Conservation (phyloP, 2,113 vertebrate genomes). For the Spermophilus dauricus region DNA sequence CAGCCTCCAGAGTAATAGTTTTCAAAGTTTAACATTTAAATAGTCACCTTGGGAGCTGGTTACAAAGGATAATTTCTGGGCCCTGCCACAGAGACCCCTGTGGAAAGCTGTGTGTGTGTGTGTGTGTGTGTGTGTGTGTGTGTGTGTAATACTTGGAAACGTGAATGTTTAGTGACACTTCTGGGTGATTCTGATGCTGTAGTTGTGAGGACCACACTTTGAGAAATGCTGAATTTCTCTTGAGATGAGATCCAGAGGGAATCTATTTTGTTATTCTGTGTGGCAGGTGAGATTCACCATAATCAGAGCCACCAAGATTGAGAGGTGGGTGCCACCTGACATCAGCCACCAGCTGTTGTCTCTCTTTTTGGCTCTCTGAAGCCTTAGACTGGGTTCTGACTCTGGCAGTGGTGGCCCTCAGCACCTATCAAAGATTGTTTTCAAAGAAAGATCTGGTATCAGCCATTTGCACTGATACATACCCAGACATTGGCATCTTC, state of each 20-base stretch:
- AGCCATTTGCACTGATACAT: neutral
- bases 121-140: neutral
- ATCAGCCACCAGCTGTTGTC: neutral
- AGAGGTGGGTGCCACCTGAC: neutral
- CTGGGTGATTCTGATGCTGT: neutral
- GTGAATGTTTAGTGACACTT: neutral
- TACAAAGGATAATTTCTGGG: neutral
- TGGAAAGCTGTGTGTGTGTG: neutral
- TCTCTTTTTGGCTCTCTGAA: neutral
- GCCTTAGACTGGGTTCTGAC: neutral
- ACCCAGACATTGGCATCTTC: neutral
- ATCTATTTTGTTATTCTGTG: neutral
- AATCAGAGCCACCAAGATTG: neutral
- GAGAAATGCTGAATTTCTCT: neutral
- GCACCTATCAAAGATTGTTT: neutral
- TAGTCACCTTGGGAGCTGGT: neutral
- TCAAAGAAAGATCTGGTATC: neutral
- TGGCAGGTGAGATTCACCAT: neutral
- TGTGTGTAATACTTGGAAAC: neutral
- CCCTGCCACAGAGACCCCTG: neutral
- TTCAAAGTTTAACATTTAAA: neutral
- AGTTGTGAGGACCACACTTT: neutral
- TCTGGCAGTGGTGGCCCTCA: neutral
- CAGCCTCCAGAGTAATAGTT: neutral
- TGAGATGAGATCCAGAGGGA: neutral